These are phyloP conservation scores for Mionectes olivaceus DNA, from an alignment of 2,797 vertebrate species.

Conservation along the genomic window DNA sequence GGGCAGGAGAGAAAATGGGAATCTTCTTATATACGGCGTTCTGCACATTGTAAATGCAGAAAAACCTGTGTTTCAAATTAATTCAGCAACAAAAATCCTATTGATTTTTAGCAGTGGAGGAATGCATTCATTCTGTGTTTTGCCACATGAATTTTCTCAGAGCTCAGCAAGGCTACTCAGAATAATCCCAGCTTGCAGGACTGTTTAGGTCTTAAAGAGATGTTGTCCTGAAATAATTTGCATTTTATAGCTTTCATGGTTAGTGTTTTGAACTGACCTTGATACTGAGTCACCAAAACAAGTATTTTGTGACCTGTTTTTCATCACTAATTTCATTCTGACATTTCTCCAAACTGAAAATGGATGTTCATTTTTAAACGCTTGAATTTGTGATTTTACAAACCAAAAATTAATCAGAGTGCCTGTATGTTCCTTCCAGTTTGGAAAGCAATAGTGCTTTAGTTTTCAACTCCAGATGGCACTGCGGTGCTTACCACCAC, in stretches of 20 bases:
- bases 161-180: background rate
- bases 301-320: background rate
- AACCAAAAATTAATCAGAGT: background rate
- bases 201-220: background rate
- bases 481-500: background rate
- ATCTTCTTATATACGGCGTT: background rate
- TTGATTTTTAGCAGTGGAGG: background rate
- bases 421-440: background rate
- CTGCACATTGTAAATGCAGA: background rate
- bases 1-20: background rate
- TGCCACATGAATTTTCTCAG: background rate
- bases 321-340: background rate
- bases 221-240: background rate
- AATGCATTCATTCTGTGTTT: background rate
- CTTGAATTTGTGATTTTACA: background rate
- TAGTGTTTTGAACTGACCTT: background rate
- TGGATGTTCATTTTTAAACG: background rate
- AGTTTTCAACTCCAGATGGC: conserved; percentile 24
- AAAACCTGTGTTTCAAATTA: background rate
- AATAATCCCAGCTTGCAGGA: background rate
- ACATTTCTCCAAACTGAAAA: background rate
- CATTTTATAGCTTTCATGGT: background rate
- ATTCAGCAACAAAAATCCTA: background rate
- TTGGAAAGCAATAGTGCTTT: background rate
- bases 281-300: background rate